Evolutionary conservation across 2,888 invertebrate genomes (phyloP), one percentile per base, ranked within the genome.

Genomic region (Rugalucina vietnamica): DNA sequence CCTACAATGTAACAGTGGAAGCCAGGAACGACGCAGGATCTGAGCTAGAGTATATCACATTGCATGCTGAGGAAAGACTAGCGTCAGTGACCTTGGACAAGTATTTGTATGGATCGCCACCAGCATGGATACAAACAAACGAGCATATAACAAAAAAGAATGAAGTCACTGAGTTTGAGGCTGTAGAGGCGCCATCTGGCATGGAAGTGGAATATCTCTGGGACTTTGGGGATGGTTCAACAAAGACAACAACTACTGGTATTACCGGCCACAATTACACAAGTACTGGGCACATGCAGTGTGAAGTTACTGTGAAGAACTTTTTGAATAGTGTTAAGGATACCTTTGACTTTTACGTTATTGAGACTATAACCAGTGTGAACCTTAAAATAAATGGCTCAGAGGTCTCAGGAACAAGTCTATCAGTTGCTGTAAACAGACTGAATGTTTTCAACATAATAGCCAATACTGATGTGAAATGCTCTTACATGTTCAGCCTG

Each of bases 1-100:
- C 37, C 14, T 86, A 88, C 65, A 90, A 65, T 1, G 65, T 92
- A 12, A 75, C 76, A 8, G 87, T 91, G 2, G 85, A 34, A 14
- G 90, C 85, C 18, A 71, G 27, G 8, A 89, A 88, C 72, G 60
- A 43, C 34, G 88, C 88, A 1, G 65, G 57, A 32, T 69, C 60
- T n/a, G 43, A 57, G n/a, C 37, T 34, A 21, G 32, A 43, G 18
- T 57, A 50, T 10, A 74, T 82, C 1, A 82, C 77, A 29, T 69
- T 89, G 12, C 75, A 86, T 43, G 89, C 86, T 12, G 85, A 89
- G 70, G 77, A 73, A 12, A n/a, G 37, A 1, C 74, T 90, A 14
- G 81, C 74, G 2, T 43, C 29, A 39, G 85, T 89, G 0, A 70
- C 21, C 4, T 18, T 87, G 8, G 1, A 18, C 27, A 73, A n/a